Percentiles rank a stretch among this genome's conserved stretches.
Conservation (phyloP, 2,888 invertebrate species). For the Nyleta sp. region DNA sequence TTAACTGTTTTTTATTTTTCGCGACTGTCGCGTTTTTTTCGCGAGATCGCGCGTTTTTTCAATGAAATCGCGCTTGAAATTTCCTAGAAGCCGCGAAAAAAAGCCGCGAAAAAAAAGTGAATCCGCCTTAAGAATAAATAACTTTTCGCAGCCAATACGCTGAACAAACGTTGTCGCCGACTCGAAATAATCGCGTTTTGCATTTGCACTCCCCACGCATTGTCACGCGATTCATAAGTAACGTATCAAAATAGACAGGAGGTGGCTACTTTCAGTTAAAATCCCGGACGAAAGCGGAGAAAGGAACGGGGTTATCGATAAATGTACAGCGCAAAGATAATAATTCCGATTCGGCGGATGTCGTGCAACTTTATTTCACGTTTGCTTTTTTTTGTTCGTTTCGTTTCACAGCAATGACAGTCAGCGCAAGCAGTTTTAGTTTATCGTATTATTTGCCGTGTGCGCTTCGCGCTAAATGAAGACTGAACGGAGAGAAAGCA, state of each 20-base stretch:
- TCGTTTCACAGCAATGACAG: conserved; percentile 45
- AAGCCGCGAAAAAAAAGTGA: no score
- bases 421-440: conserved; percentile 44
- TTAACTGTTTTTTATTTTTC: no score
- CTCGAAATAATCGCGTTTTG: no score
- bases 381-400: conserved; percentile 17
- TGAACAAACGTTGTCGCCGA: no score
- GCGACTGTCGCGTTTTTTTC: no score
- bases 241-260: conserved; percentile 59
- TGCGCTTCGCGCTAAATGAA: conserved; percentile 56
- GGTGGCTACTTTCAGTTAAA: conserved; percentile 51
- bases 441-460: conserved; percentile 40
- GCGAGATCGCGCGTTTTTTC: no score
- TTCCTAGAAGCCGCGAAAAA: no score
- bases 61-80: no score
- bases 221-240: conserved; percentile 42
- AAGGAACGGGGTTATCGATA: conserved; percentile 50
- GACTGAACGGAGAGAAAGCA: conserved; percentile 46
- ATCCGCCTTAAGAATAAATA: no score
- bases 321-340: conserved; percentile 54
- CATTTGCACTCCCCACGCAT: conserved; percentile 21
- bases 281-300: conserved; percentile 54
- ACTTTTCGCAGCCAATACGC: no score
- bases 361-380: conserved; percentile 16
- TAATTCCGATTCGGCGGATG: conserved; percentile 36